These are phyloP conservation scores for Dysdera silvatica DNA, from an alignment of 1,140 invertebrate species.

Conservation along the genomic window DNA sequence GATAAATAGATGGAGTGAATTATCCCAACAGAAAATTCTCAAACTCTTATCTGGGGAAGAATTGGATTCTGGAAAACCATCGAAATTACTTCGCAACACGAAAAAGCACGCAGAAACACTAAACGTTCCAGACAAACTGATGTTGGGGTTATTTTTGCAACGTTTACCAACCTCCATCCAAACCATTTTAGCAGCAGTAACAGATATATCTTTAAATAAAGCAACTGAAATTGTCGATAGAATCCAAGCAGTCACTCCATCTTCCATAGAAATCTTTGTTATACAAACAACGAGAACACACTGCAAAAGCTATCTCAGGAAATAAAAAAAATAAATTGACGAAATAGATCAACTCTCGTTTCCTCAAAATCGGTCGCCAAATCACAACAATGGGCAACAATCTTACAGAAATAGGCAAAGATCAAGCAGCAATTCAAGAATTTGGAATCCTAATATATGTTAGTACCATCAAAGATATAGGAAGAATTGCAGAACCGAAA, in stretches of 20 bases:
- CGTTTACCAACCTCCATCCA: neutral
- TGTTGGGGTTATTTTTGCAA: slow-evolving; percentile 1
- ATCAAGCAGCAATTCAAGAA: too few relatives aligned
- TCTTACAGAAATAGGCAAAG: too few relatives aligned
- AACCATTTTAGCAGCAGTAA: neutral
- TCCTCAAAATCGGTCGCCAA: too few relatives aligned
- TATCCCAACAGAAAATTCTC: neutral
- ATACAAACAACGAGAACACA: too few relatives aligned
- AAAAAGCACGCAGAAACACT: neutral
- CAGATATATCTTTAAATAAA: neutral
- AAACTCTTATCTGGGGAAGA: neutral
- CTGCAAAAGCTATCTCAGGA: too few relatives aligned
- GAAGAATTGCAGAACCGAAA: too few relatives aligned
- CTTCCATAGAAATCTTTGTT: neutral
- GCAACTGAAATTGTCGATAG: neutral
- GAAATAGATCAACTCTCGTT: too few relatives aligned
- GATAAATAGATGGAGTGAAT: neutral
- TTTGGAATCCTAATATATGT: too few relatives aligned
- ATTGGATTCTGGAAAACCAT: neutral
- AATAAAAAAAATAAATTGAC: too few relatives aligned
- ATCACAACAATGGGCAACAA: too few relatives aligned
- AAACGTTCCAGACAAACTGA: neutral
- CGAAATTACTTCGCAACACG: neutral
- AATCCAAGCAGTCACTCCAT: neutral
- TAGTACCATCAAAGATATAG: too few relatives aligned